A percentile compares a stretch with the other conserved stretches of the same genome.
Conservation (phyloP, 2,797 vertebrate genomes). For the Parauchenoglanis punctatus region DNA sequence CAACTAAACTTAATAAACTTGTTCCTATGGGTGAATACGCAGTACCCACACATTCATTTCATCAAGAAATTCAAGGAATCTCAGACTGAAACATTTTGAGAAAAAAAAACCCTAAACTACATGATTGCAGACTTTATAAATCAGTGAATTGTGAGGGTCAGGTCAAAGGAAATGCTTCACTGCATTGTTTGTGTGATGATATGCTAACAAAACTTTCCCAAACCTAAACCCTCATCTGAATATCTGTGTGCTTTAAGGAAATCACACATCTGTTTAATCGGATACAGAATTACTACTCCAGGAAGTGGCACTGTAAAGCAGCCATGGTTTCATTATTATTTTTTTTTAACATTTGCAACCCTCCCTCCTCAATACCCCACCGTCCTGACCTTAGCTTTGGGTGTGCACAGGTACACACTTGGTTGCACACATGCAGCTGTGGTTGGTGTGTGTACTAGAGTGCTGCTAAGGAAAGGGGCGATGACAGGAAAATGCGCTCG, state of each 20-base stretch:
- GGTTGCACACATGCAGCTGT: constrained; percentile 47
- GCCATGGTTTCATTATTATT: background rate
- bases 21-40: background rate
- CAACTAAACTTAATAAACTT: background rate
- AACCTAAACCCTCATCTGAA: background rate
- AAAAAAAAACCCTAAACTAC: background rate
- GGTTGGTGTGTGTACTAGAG: constrained; percentile 36
- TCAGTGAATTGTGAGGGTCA: background rate
- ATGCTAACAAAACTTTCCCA: background rate
- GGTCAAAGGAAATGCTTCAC: background rate
- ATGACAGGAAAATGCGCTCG: constrained; percentile 49
- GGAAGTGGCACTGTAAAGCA: background rate
- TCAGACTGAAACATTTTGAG: background rate
- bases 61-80: background rate
- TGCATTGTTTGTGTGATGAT: background rate
- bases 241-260: background rate
- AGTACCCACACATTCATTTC: background rate
- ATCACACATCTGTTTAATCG: background rate
- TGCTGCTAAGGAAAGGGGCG: constrained; percentile 40
- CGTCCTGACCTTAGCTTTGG: constrained; percentile 19
- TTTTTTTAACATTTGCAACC: background rate
- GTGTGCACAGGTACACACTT: constrained; percentile 44
- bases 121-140: background rate
- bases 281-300: background rate
- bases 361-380: background rate